A percentile compares a stretch with the other conserved stretches of the same genome.
Evolutionary conservation across 1,140 invertebrate genomes (phyloP).

Genomic region (Trachelipus rathkii): DNA sequence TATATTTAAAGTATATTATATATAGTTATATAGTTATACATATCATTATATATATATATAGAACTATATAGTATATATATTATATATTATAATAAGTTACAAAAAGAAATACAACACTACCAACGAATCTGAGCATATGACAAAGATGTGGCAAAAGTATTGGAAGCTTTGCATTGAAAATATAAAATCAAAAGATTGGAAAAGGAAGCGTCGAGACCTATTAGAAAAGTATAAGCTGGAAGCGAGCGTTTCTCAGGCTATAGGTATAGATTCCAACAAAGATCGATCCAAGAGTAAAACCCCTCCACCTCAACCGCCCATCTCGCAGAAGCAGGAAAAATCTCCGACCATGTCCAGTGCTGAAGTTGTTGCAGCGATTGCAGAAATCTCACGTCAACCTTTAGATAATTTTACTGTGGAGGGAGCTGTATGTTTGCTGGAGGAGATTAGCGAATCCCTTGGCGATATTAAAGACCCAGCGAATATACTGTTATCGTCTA

Average conservation of each 20-base stretch:
- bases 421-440: background rate
- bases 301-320: background rate
- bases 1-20: too few relatives aligned
- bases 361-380: background rate
- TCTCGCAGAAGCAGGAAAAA: too few relatives aligned
- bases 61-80: too few relatives aligned
- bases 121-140: background rate
- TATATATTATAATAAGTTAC: too few relatives aligned
- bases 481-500: background rate
- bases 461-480: background rate
- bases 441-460: background rate
- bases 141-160: conserved; percentile 3
- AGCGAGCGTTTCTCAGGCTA: background rate
- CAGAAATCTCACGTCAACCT: background rate
- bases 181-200: conserved; percentile 3
- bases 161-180: conserved; percentile 3
- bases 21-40: too few relatives aligned
- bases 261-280: background rate
- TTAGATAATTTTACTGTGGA: background rate
- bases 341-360: background rate
- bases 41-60: too few relatives aligned
- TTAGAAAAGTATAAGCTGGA: background rate
- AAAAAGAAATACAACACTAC: conserved; percentile 8
- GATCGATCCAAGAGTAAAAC: background rate
- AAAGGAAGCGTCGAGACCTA: background rate